Evolutionary conservation across 2,113 vertebrate species (phyloP).

Genomic region (Micromys minutus): DNA sequence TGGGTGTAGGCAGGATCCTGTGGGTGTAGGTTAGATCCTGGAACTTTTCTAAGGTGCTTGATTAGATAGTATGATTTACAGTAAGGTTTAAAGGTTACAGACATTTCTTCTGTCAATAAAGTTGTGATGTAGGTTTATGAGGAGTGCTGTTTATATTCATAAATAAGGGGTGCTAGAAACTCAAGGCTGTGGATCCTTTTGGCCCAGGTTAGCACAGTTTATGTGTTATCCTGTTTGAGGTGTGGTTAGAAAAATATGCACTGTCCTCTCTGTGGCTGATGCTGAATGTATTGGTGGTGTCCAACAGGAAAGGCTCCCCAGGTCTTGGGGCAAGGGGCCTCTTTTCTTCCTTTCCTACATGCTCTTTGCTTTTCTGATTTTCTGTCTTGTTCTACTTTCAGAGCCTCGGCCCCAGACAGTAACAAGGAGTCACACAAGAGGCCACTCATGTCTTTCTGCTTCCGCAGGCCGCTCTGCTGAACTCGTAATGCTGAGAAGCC

Average conservation of each 20-base stretch:
- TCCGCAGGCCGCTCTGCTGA: slow-evolving; percentile 77
- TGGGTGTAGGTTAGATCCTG: background rate
- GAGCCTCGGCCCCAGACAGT: rapidly evolving
- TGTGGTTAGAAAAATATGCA: background rate
- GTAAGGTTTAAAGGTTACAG: background rate
- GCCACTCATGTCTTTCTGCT: background rate
- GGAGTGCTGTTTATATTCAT: background rate
- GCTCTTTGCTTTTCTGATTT: background rate
- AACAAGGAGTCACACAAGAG: rapidly evolving
- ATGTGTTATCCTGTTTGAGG: background rate
- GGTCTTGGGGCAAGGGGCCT: background rate
- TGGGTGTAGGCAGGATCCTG: background rate
- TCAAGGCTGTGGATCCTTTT: background rate
- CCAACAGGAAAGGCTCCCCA: background rate
- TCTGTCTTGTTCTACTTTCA: background rate
- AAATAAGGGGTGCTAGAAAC: background rate
- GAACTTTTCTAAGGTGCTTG: background rate
- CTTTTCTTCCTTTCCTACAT: background rate
- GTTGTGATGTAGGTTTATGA: background rate
- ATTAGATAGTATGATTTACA: background rate
- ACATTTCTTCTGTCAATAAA: background rate
- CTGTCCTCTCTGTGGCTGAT: background rate
- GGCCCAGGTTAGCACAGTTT: background rate
- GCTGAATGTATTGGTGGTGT: background rate
- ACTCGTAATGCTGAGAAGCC: slow-evolving; percentile 80